phyloP scores from a whole-genome alignment of 2,113 vertebrate species.

The Hippopotamus amphibius region DNA sequence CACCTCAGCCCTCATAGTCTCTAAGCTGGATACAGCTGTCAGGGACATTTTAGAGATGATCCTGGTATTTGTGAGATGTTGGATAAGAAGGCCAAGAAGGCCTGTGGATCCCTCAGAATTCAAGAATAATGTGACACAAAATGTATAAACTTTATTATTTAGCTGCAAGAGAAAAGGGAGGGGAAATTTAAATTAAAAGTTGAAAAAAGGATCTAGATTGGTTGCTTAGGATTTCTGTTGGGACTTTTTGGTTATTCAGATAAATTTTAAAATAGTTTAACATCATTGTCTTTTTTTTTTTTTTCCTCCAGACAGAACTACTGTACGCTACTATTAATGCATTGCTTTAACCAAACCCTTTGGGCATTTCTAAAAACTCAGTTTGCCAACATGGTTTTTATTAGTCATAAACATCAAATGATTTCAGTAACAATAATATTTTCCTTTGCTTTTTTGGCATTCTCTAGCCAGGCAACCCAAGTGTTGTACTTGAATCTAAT shows the following conservation, averaged over 20 bases:
- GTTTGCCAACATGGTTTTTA: slow-evolving; percentile 58
- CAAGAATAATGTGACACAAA: not conserved
- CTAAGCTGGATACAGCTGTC: not conserved
- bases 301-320: not conserved
- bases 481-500: slow-evolving; percentile 62
- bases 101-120: not conserved
- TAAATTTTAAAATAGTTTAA: slow-evolving; percentile 35
- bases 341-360: slow-evolving; percentile 63
- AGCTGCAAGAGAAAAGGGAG: not conserved
- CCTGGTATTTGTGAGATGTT: slow-evolving; percentile 5
- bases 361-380: slow-evolving; percentile 63
- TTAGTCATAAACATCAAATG: slow-evolving; percentile 67
- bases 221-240: slow-evolving; percentile 27
- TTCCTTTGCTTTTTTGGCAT: slow-evolving; percentile 74
- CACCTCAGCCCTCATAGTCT: not conserved
- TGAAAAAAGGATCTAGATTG: not conserved
- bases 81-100: not conserved
- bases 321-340: slow-evolving; percentile 30
- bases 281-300: not conserved
- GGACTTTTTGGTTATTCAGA: slow-evolving; percentile 7
- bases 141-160: slow-evolving; percentile 13
- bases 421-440: slow-evolving; percentile 77
- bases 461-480: slow-evolving; percentile 70
- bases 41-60: slow-evolving; percentile 10
- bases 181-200: not conserved